Conservation (phyloP, 1,140 invertebrate species). For the Triops longicaudatus region DNA sequence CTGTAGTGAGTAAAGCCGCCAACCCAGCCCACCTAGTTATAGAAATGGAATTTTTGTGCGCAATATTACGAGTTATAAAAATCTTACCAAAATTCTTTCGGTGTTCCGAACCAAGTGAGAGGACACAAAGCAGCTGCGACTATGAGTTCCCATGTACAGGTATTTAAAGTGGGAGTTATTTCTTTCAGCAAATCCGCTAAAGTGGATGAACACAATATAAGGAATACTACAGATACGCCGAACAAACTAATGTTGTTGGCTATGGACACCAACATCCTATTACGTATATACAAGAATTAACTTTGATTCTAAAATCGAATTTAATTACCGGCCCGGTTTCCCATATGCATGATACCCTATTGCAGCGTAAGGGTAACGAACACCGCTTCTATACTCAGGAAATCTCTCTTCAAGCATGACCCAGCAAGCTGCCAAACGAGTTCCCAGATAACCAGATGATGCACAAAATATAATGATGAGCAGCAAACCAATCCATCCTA, state of each 20-base stretch:
- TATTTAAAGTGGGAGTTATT: constrained; percentile 40
- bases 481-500: constrained; percentile 56
- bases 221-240: constrained; percentile 57
- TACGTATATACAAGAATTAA: constrained; percentile 31
- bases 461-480: constrained; percentile 50
- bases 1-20: constrained; percentile 48
- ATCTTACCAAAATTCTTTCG: constrained; percentile 62
- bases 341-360: constrained; percentile 55
- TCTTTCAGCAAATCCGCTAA: constrained; percentile 47
- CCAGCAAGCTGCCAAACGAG: constrained; percentile 57
- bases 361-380: constrained; percentile 57
- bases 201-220: constrained; percentile 57
- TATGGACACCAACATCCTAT: constrained; percentile 43
- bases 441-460: constrained; percentile 51
- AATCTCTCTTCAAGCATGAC: constrained; percentile 57
- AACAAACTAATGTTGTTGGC: constrained; percentile 55
- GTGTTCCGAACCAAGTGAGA: constrained; percentile 57
- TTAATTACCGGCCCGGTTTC: constrained; percentile 48
- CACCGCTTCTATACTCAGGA: constrained; percentile 48
- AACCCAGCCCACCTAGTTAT: constrained; percentile 44
- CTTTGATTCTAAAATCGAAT: constrained; percentile 10
- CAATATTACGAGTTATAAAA: too few species aligned
- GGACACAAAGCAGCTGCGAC: constrained; percentile 52
- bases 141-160: constrained; percentile 56
- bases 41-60: constrained; percentile 32